phyloP scores from a whole-genome alignment of 2,888 invertebrate species.

The Limnephilus rhombicus region DNA sequence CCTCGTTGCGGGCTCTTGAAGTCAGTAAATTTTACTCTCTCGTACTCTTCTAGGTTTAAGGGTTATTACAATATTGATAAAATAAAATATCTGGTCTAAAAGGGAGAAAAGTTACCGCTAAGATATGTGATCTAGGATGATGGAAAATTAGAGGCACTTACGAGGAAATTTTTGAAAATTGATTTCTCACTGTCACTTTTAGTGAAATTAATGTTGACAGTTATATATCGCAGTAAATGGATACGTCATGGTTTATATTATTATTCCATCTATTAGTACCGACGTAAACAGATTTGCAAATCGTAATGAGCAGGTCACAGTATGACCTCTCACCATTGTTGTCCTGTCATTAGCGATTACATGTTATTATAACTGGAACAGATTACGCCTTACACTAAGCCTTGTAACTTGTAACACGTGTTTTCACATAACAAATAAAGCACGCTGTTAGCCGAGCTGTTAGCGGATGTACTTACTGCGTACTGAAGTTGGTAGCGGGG shows the following conservation, averaged over 20 bases:
- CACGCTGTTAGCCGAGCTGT: not conserved
- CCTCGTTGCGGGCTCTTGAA: too few relatives aligned
- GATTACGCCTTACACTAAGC: not conserved
- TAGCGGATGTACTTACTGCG: not conserved
- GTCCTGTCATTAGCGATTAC: constrained; percentile 1
- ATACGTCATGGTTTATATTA: not conserved
- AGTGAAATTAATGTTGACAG: not conserved
- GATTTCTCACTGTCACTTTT: not conserved
- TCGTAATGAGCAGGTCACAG: not conserved
- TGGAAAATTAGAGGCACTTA: too few relatives aligned
- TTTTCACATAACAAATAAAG: not conserved
- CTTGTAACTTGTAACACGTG: constrained; percentile 31
- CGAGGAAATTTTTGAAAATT: not conserved
- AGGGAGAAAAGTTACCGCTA: too few relatives aligned
- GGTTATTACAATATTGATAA: too few relatives aligned
- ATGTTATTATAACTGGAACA: constrained; percentile 21
- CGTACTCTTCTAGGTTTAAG: too few relatives aligned
- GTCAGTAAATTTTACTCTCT: too few relatives aligned
- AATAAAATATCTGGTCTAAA: too few relatives aligned
- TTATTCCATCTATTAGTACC: not conserved
- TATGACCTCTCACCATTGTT: not conserved
- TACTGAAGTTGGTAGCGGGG: not conserved
- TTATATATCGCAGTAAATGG: not conserved
- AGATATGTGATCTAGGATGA: too few relatives aligned
- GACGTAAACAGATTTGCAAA: not conserved